These are phyloP conservation scores for Odontocerum albicorne DNA, from an alignment of 2,888 invertebrate species.

Conservation along the genomic window DNA sequence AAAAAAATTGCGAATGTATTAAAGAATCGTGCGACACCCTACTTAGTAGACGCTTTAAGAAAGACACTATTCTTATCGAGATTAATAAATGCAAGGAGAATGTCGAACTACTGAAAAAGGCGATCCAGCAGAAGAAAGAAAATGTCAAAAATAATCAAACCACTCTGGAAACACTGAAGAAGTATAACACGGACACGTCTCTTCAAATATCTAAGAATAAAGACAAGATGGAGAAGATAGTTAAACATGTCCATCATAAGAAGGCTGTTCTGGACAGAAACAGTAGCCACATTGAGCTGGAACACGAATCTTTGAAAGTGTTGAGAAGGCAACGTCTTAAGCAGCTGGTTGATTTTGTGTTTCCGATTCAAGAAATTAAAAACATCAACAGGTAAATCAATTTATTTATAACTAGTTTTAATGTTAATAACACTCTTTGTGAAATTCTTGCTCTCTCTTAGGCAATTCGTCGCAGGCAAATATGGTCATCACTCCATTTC, in stretches of 20 bases:
- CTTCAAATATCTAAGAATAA: constrained; percentile 51
- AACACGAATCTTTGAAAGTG: constrained; percentile 22
- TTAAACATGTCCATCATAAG: constrained; percentile 22
- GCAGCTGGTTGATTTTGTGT: constrained; percentile 28
- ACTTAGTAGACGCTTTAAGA: constrained; percentile 43
- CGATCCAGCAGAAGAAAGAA: constrained; percentile 50
- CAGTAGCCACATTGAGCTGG: constrained; percentile 21
- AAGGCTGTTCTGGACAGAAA: constrained; percentile 16
- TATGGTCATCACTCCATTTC: too few relatives aligned
- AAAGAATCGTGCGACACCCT: constrained; percentile 56
- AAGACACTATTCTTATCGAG: constrained; percentile 49
- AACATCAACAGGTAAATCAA: constrained; percentile 24
- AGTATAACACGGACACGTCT: constrained; percentile 46
- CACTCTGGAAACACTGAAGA: constrained; percentile 18
- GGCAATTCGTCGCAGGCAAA: too few relatives aligned
- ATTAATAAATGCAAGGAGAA: constrained; percentile 51
- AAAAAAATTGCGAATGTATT: constrained; percentile 58
- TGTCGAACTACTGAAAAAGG: constrained; percentile 48
- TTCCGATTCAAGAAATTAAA: constrained; percentile 29
- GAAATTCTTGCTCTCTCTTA: too few relatives aligned
- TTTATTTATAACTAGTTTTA: too few relatives aligned
- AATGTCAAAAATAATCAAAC: constrained; percentile 45
- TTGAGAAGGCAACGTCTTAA: constrained; percentile 32
- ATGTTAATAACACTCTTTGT: too few relatives aligned
- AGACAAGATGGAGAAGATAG: constrained; percentile 46